A percentile compares a stretch with the other conserved stretches of the same genome.
phyloP scores from a whole-genome alignment of 2,113 vertebrate species.

The Pelvicachromis taeniatus region DNA sequence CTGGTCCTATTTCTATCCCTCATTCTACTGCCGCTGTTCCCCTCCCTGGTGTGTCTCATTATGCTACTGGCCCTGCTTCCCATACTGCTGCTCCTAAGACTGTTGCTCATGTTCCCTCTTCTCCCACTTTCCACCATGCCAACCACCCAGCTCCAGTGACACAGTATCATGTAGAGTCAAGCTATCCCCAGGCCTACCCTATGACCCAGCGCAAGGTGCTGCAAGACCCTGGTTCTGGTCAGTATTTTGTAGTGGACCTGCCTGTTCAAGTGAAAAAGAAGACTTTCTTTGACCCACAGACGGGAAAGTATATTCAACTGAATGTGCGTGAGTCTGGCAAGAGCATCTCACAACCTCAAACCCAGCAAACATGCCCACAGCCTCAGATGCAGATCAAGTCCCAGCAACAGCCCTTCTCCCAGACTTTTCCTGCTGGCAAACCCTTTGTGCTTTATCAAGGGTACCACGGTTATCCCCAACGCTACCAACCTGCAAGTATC shows the following conservation, averaged over 20 bases:
- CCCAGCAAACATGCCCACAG: slow-evolving; percentile 46
- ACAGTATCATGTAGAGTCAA: slow-evolving; percentile 71
- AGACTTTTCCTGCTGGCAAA: slow-evolving; percentile 18
- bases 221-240: slow-evolving; percentile 91
- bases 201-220: slow-evolving; percentile 86
- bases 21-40: slow-evolving; percentile 16
- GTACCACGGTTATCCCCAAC: slow-evolving; percentile 60
- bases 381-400: slow-evolving; percentile 16
- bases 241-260: slow-evolving; percentile 90
- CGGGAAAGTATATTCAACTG: slow-evolving; percentile 88
- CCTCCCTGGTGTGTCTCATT: slow-evolving; percentile 3
- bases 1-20: slow-evolving; percentile 39
- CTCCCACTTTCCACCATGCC: slow-evolving; percentile 46
- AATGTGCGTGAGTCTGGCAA: slow-evolving; percentile 80
- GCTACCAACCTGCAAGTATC: slow-evolving; percentile 69
- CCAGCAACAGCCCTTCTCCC: slow-evolving; percentile 8
- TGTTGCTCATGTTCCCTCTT: slow-evolving; percentile 53
- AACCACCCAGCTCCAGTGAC: slow-evolving; percentile 52
- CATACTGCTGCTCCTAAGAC: slow-evolving; percentile 15
- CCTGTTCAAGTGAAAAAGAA: slow-evolving; percentile 86
- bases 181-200: slow-evolving; percentile 72
- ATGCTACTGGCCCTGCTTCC: slow-evolving; percentile 29
- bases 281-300: slow-evolving; percentile 95
- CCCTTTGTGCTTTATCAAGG: slow-evolving; percentile 74
- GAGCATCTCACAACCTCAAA: slow-evolving; percentile 35